Conservation (phyloP, 53 echinoderm and acorn worm genomes). For the Paracentrotus lividus region DNA sequence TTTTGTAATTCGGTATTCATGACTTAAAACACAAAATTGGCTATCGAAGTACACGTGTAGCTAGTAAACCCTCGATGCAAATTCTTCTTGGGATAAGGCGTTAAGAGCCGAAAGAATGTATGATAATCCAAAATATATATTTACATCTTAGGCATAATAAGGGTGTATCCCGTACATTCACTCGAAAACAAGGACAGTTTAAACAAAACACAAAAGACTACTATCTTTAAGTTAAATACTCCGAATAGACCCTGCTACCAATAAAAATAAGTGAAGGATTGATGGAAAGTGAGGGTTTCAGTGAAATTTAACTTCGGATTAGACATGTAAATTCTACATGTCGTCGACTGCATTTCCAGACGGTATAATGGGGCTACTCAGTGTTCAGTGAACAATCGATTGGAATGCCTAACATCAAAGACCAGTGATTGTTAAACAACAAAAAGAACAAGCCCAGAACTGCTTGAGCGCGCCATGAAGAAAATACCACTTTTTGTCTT, state of each 20-base stretch:
- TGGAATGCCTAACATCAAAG: background rate
- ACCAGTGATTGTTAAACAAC: background rate
- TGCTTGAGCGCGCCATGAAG: slow-evolving; percentile 30
- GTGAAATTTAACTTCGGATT: background rate
- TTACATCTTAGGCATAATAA: background rate
- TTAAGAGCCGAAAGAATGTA: background rate
- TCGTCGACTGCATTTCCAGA: background rate
- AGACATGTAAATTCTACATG: slow-evolving; percentile 15
- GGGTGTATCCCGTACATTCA: background rate
- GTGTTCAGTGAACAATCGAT: slow-evolving; percentile 2
- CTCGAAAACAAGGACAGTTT: slow-evolving; percentile 30
- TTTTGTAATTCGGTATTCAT: background rate
- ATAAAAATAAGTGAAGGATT: background rate
- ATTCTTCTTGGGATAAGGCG: background rate
- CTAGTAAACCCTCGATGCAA: background rate
- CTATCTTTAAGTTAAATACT: background rate
- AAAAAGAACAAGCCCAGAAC: background rate
- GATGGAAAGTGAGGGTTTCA: background rate
- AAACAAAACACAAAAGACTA: background rate
- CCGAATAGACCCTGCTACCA: background rate
- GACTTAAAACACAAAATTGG: background rate
- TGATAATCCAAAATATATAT: background rate
- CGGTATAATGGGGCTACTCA: background rate
- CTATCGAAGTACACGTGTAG: background rate
- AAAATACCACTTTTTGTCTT: background rate